Conservation (phyloP, 2,888 invertebrate genomes). For the Drosophila quasianomalipes region DNA sequence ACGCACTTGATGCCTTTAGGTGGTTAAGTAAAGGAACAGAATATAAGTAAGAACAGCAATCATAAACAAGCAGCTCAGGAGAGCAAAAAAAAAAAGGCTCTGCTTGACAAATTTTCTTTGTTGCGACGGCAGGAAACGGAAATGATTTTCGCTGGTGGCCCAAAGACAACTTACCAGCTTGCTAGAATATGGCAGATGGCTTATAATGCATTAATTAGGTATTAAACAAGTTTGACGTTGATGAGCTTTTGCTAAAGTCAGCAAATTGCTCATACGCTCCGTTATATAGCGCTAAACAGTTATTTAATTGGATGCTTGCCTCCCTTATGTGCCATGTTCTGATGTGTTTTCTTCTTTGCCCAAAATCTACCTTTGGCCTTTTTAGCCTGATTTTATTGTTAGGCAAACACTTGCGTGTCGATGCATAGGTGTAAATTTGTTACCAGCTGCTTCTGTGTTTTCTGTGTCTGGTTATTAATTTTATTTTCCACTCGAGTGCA, state of each 20-base stretch:
- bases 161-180: conserved; percentile 5
- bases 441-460: conserved; percentile 12
- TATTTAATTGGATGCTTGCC: conserved; percentile 28
- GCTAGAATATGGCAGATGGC: conserved; percentile 37
- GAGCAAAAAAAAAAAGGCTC: background rate
- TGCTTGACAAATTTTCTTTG: conserved; percentile 29
- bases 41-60: background rate
- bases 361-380: conserved; percentile 22
- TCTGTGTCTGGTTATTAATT: conserved; percentile 50
- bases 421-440: conserved; percentile 41
- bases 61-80: conserved; percentile 15
- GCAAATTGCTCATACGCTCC: conserved; percentile 40
- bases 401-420: conserved; percentile 7
- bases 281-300: conserved; percentile 19
- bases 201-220: conserved; percentile 67
- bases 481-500: conserved; percentile 53
- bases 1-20: conserved; percentile 9
- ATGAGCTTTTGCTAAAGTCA: conserved; percentile 23
- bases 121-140: conserved; percentile 52
- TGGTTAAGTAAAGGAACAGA: background rate
- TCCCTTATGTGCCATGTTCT: conserved; percentile 15
- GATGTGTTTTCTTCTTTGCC: background rate
- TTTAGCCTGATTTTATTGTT: conserved; percentile 25
- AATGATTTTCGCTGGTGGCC: conserved; percentile 29
- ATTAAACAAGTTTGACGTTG: conserved; percentile 28